A percentile compares a stretch with the other conserved stretches of the same genome.
phyloP scores from a whole-genome alignment of 2,888 invertebrate genomes.

The Eupithecia insigniata region DNA sequence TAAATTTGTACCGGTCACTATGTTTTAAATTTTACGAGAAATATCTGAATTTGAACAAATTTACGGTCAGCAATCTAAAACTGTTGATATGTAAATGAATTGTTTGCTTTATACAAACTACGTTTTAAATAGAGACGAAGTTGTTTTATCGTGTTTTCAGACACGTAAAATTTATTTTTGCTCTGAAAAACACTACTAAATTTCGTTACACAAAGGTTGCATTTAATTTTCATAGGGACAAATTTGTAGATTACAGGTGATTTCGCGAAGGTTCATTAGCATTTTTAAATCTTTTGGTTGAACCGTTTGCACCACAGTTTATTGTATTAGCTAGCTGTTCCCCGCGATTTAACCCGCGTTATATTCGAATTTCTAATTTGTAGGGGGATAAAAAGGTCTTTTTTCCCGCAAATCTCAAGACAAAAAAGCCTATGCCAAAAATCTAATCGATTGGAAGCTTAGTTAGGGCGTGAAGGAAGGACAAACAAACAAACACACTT shows the following conservation, averaged over 20 bases:
- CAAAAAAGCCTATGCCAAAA: too few species aligned
- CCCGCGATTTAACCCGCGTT: too few species aligned
- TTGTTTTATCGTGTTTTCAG: constrained; percentile 7
- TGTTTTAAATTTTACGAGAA: neutral
- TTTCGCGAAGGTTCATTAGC: constrained; percentile 11
- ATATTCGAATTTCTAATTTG: too few species aligned
- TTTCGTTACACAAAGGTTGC: constrained; percentile 7
- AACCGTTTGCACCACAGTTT: neutral
- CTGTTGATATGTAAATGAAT: constrained; percentile 31
- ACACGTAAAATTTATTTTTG: constrained; percentile 14
- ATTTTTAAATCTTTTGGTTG: neutral
- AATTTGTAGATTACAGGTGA: neutral
- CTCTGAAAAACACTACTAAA: constrained; percentile 6
- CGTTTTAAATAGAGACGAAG: constrained; percentile 13
- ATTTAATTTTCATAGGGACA: constrained; percentile 5
- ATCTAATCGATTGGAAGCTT: too few species aligned
- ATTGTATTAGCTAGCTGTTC: too few species aligned
- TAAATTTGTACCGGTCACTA: neutral
- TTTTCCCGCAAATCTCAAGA: too few species aligned
- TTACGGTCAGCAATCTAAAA: constrained; percentile 18
- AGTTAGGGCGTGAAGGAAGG: too few species aligned
- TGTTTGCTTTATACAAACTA: constrained; percentile 31
- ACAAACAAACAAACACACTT: too few species aligned
- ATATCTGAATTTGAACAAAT: neutral
- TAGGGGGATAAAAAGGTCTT: too few species aligned